phyloP scores from a whole-genome alignment of 2,888 invertebrate genomes.

The Drosophila niveifrons region DNA sequence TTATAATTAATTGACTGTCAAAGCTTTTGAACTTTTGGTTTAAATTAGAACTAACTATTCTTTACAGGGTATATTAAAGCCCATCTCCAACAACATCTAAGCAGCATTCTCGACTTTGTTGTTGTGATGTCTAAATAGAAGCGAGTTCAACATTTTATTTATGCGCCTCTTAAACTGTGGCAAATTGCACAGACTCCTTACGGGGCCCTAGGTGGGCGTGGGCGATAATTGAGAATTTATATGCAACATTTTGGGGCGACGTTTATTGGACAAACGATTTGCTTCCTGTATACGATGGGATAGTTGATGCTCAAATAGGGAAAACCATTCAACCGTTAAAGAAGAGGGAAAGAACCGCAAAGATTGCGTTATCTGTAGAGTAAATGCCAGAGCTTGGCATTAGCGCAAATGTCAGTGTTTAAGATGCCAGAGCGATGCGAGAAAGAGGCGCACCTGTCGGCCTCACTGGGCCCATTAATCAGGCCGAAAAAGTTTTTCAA shows the following conservation, averaged over 20 bases:
- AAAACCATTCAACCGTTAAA: not conserved
- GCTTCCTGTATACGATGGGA: constrained; percentile 64
- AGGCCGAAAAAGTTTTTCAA: constrained; percentile 69
- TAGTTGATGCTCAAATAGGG: not conserved
- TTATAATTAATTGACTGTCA: too few species aligned
- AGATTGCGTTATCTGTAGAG: constrained; percentile 32
- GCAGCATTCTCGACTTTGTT: constrained; percentile 17
- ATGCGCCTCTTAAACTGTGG: constrained; percentile 58
- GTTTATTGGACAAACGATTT: constrained; percentile 71
- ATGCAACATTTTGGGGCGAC: constrained; percentile 69
- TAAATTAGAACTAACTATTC: too few species aligned
- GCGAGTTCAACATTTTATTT: constrained; percentile 59
- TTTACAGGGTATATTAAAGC: constrained; percentile 22
- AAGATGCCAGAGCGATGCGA: constrained; percentile 29
- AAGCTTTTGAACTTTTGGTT: too few species aligned
- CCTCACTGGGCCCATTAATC: constrained; percentile 68
- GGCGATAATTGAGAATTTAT: constrained; percentile 80
- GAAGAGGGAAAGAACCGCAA: not conserved
- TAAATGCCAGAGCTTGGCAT: constrained; percentile 44
- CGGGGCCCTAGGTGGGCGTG: constrained; percentile 59
- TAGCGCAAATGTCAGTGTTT: constrained; percentile 48
- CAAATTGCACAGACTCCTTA: constrained; percentile 64
- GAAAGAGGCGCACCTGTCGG: constrained; percentile 61
- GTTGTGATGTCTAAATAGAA: constrained; percentile 72
- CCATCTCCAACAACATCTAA: too few species aligned